Percentiles rank a stretch among this genome's conserved stretches.
These are phyloP conservation scores for Coranthus polyacanthus DNA, from an alignment of 2,797 vertebrate genomes.

Conservation along the genomic window DNA sequence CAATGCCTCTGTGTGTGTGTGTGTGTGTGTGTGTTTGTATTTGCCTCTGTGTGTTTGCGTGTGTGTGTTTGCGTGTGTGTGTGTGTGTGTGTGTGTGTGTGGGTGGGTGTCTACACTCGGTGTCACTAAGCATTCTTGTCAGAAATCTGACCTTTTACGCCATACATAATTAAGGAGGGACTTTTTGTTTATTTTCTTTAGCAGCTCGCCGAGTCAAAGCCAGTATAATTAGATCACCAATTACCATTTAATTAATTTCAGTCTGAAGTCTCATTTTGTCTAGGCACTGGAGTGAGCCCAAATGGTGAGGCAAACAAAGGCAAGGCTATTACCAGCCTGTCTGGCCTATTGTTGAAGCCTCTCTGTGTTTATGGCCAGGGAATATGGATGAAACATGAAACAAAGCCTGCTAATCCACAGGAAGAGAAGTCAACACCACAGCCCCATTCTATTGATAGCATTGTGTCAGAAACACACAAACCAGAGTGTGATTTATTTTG, in stretches of 20 bases:
- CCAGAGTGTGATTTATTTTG: slow-evolving; percentile 81
- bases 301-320: slow-evolving; percentile 85
- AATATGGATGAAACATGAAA: slow-evolving; percentile 87
- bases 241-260: slow-evolving; percentile 90
- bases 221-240: slow-evolving; percentile 90
- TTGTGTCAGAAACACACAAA: slow-evolving; percentile 77
- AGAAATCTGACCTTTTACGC: slow-evolving; percentile 87
- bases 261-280: slow-evolving; percentile 88
- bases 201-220: slow-evolving; percentile 85
- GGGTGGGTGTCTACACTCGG: slow-evolving; percentile 65
- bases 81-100: slow-evolving; percentile 32
- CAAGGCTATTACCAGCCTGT: slow-evolving; percentile 83
- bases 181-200: slow-evolving; percentile 87
- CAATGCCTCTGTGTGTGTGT: slow-evolving; percentile 37
- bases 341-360: slow-evolving; percentile 81
- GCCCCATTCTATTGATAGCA: slow-evolving; percentile 75
- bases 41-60: slow-evolving; percentile 41
- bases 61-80: slow-evolving; percentile 6
- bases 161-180: slow-evolving; percentile 86
- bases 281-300: slow-evolving; percentile 83
- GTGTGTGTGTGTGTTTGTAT: slow-evolving; percentile 32
- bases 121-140: slow-evolving; percentile 88
- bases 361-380: slow-evolving; percentile 80
- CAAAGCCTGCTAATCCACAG: slow-evolving; percentile 81
- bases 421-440: slow-evolving; percentile 79